A percentile compares a stretch with the other conserved stretches of the same genome.
phyloP scores from a whole-genome alignment of 2,888 invertebrate species.

The Cantharis rustica region DNA sequence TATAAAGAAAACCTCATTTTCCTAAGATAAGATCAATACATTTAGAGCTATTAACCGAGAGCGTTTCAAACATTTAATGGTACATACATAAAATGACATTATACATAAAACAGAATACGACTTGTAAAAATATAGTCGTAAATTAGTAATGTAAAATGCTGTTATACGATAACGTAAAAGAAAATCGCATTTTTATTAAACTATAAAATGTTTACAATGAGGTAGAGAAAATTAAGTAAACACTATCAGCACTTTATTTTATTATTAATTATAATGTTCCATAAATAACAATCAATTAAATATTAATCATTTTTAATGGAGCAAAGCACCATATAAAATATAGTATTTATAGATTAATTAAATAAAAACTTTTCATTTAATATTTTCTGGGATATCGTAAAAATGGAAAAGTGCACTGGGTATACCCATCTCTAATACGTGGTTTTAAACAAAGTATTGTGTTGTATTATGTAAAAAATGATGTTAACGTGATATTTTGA shows the following conservation, averaged over 20 bases:
- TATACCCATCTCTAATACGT: too few relatives aligned
- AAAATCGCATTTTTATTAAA: background rate
- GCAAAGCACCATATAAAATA: background rate
- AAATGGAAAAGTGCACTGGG: background rate
- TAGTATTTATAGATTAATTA: too few relatives aligned
- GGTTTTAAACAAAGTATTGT: background rate
- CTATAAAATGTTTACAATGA: background rate
- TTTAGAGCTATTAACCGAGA: background rate
- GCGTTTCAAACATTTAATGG: background rate
- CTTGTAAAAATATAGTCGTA: background rate
- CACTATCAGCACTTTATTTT: background rate
- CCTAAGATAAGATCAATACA: background rate
- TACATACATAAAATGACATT: background rate
- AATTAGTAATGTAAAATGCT: background rate
- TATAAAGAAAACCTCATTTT: background rate
- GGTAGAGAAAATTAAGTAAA: background rate
- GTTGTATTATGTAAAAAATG: background rate
- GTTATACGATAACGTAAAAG: background rate
- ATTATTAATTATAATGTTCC: background rate
- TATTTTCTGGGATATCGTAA: background rate
- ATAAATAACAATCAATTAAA: background rate
- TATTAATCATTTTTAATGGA: background rate
- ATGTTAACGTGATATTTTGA: background rate
- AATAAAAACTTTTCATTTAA: too few relatives aligned
- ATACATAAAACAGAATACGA: background rate